Evolutionary conservation across 2,888 invertebrate species (phyloP), one percentile per base, ranked within the genome.

Genomic region (Caenorhabditis macrosperma): DNA sequence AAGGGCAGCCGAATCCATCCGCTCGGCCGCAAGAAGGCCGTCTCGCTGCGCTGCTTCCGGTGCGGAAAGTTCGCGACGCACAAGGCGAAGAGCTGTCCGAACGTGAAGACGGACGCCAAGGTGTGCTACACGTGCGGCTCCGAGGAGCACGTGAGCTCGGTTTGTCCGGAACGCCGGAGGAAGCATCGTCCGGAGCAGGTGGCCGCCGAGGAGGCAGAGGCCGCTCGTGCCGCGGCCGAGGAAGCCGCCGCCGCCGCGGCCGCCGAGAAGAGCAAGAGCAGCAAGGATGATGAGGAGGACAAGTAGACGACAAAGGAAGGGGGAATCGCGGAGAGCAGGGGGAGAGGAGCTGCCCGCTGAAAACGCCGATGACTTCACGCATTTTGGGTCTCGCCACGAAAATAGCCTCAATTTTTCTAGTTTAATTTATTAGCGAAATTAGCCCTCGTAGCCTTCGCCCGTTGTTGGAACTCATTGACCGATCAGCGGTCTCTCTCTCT

Each of bases 31-130:
- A 81, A 81, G 54, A 76, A 77, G 50, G 72, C 74, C 22, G 60
- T 59, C n/a, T 59, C 71, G 4, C 69, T 78, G 9, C 80, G 84
- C 28, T 84, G 84, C 44, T 84, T 75, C 72, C 67, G 79, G 26
- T 84, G 84, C 60, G 84, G 84, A 28, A 74, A 77, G 44, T 82
- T 74, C 30, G 81, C 81, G 15, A 66, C 78, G 55, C 84, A 84
- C 59, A 67, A 77, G 54, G 84, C 84, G 7, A 77, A 79, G 22
- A 66, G 66, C 10, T 84, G 84, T 68, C 72, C 78, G n/a, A 74
- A 79, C 54, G 72, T 71, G 38, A 69, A 72, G 35, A 59, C 71
- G 4, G 74, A 80, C 17, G 78, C 71, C 15, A 81, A 78, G 50
- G 77, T 82, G 10, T 84, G 84, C 63, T 84, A 84, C 55, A 79